Percentiles rank a stretch among this genome's conserved stretches.
These are phyloP conservation scores for Melanaphis sacchari DNA, from an alignment of 1,140 invertebrate genomes.

Conservation along the genomic window DNA sequence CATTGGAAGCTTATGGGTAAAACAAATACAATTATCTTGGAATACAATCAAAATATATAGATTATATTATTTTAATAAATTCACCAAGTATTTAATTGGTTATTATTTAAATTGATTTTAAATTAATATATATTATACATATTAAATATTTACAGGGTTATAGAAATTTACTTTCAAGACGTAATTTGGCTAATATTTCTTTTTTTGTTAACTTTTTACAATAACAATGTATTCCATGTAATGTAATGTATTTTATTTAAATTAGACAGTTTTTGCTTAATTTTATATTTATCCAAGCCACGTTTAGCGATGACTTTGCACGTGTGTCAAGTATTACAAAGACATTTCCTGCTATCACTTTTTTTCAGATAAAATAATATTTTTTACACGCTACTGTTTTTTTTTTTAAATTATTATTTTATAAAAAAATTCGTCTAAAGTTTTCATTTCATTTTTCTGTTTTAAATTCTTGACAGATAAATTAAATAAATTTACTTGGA, in stretches of 20 bases:
- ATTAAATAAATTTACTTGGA: not conserved
- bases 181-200: not conserved
- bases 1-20: not conserved
- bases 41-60: not conserved
- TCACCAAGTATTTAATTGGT: too few relatives aligned
- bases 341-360: not conserved
- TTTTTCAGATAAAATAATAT: not conserved
- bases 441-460: not conserved
- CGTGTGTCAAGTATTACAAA: not conserved
- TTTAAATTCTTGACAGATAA: slow-evolving; percentile 9
- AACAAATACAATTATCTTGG: not conserved
- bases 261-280: not conserved
- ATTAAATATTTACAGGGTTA: not conserved
- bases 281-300: slow-evolving; percentile 15
- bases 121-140: not conserved
- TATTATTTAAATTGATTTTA: not conserved
- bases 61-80: not conserved
- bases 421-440: not conserved
- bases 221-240: too few relatives aligned
- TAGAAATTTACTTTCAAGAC: not conserved
- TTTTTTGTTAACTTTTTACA: not conserved
- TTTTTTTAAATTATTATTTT: not conserved
- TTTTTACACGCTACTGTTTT: not conserved
- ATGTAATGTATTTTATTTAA: slow-evolving; percentile 10
- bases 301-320: not conserved